A percentile compares a stretch with the other conserved stretches of the same genome.
Evolutionary conservation across 2,797 vertebrate genomes (phyloP).

Genomic region (Eulemur albifrons): DNA sequence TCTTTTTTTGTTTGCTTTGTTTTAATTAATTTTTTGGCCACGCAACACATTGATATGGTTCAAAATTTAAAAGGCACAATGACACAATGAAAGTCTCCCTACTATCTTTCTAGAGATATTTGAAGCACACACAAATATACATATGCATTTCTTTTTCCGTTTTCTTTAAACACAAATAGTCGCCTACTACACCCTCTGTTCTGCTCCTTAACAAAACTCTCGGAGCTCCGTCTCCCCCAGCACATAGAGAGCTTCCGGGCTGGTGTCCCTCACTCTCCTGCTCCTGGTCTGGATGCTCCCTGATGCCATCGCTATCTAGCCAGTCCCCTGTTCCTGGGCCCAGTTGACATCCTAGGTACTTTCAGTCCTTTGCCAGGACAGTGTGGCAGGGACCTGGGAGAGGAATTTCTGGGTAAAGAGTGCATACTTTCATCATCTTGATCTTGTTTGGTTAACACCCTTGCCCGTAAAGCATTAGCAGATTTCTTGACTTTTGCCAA

Average conservation of each 20-base stretch:
- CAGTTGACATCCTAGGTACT: no score
- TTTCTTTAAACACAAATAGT: neutral
- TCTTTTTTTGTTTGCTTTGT: neutral
- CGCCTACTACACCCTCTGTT: neutral
- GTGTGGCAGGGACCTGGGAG: neutral
- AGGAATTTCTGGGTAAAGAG: neutral
- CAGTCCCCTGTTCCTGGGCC: neutral
- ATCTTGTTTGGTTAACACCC: neutral
- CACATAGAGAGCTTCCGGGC: fast-evolving
- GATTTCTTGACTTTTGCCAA: neutral
- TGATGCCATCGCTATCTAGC: neutral
- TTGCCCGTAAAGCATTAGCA: fast-evolving
- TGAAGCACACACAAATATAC: neutral
- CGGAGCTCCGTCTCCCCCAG: neutral
- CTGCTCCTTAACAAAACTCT: neutral
- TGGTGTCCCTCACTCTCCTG: neutral
- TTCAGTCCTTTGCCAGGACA: neutral
- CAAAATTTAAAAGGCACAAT: neutral
- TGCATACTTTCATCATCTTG: neutral
- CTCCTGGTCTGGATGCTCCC: neutral
- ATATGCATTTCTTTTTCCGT: neutral
- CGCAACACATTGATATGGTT: neutral
- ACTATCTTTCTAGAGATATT: neutral
- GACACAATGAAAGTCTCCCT: neutral
- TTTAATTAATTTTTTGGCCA: conserved; percentile 23